Evolutionary conservation across 2,888 invertebrate species (phyloP).

Genomic region (Hyppa rectilinea): DNA sequence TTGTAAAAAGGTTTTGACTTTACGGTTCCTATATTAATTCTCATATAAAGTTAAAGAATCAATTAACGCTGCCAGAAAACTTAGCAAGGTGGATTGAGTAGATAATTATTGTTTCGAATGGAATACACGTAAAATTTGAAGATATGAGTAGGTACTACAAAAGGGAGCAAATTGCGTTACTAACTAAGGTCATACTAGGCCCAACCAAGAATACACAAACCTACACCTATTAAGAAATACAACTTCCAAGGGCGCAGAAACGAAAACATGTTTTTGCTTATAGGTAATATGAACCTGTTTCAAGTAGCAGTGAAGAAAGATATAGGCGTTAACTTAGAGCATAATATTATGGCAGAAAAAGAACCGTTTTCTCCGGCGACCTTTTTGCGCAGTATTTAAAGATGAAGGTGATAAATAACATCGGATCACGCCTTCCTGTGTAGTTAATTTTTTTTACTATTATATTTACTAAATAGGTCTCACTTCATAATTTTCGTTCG

Average conservation of each 20-base stretch:
- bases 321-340: neutral
- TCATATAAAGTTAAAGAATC: neutral
- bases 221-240: constrained; percentile 20
- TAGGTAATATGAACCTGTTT: constrained; percentile 21
- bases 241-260: constrained; percentile 17
- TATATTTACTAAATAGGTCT: neutral
- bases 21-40: neutral
- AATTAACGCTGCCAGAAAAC: too few species aligned
- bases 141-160: neutral
- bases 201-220: constrained; percentile 11
- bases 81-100: neutral
- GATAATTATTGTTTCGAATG: neutral
- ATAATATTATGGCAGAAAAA: neutral
- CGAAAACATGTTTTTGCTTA: constrained; percentile 5
- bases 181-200: neutral
- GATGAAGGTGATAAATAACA: neutral
- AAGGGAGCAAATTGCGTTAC: neutral
- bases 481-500: neutral
- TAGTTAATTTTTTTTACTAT: too few species aligned
- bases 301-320: neutral
- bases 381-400: constrained; percentile 8
- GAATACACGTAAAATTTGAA: neutral
- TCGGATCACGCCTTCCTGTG: constrained; percentile 12
- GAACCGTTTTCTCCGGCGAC: neutral
- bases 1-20: neutral